Percentiles rank a stretch among this genome's conserved stretches.
Evolutionary conservation across 1,140 invertebrate species (phyloP).

Genomic region (Phthorimaea operculella): DNA sequence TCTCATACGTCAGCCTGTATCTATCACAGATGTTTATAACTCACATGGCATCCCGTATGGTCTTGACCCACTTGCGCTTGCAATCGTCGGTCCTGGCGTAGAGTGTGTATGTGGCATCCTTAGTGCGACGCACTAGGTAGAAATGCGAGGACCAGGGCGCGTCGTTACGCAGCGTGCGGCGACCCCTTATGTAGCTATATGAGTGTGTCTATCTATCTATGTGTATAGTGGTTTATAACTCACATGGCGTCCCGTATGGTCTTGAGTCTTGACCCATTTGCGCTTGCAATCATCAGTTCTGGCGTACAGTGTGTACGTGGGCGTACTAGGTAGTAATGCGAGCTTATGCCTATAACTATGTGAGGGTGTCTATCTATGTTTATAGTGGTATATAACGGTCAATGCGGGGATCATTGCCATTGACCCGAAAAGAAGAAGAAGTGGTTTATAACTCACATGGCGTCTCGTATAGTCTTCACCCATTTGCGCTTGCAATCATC

Average conservation of each 20-base stretch:
- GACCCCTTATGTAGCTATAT: too few species aligned
- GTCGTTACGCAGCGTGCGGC: conserved; percentile 73
- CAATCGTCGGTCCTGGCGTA: conserved; percentile 90
- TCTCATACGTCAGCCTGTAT: too few species aligned
- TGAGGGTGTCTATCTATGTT: too few species aligned
- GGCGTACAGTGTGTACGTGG: conserved; percentile 90
- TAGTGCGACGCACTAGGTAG: conserved; percentile 84
- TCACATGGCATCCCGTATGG: conserved; percentile 91
- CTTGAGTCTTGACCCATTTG: conserved; percentile 92
- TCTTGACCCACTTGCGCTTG: conserved; percentile 91
- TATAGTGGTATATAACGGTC: too few species aligned
- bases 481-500: conserved; percentile 90
- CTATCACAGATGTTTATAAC: too few species aligned
- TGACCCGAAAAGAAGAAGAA: too few species aligned
- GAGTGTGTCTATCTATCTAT: too few species aligned
- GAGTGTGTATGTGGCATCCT: conserved; percentile 87
- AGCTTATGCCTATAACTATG: too few species aligned
- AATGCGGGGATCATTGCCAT: too few species aligned
- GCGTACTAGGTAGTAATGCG: conserved; percentile 86
- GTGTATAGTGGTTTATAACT: too few species aligned
- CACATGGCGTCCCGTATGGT: conserved; percentile 91
- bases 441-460: too few species aligned
- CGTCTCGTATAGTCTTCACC: conserved; percentile 92
- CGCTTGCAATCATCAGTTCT: conserved; percentile 88
- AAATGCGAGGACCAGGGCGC: conserved; percentile 85